Evolutionary conservation across 2,888 invertebrate species (phyloP), one percentile per base, ranked within the genome.

Genomic region (Sialis lutaria): DNA sequence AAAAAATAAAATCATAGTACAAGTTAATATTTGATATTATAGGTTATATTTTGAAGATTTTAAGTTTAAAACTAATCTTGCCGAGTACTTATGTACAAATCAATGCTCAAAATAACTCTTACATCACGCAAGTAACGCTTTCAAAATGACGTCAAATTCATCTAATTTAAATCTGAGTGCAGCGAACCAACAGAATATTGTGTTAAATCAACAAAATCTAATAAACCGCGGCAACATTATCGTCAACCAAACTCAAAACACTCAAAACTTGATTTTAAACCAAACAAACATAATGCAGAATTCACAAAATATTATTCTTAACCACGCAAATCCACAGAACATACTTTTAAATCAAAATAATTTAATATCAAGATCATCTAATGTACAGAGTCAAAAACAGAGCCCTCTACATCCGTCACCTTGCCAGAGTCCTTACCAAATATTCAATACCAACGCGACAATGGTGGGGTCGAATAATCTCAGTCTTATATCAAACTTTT

Each of bases 401-500:
- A 42, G 42, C 10, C 47, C 47, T 31, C 46, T 34, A 4, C 45
- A 45, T 12, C 47, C 47, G 41, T 40, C 40, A 30, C 47, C 47
- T 9, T 47, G 47, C n/a, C 47, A 47, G 12, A 47, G 47, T 33
- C 47, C 47, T 3, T 66, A 66, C 51, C 65, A 67, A 52, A 60
- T 59, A 48, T 55, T 66, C 43, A 67, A 60, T 54, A 67, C 67
- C 42, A 67, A 66, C 50, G 65, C 65, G 55, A 67, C 67, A 0
- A 63, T 66, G 46, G 62, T 66, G 43, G 67, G 67, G 48, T 65
- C 65, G 31, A 67, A 67, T 49, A 67, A 67, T 50, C 54, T 67
- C 43, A 64, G 64, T 53, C 57, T 67, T 44, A 64, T 48, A 12
- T 44, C 49, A 41, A 49, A 44, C 22, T 48, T 31, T 33, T 31